A percentile compares a stretch with the other conserved stretches of the same genome.
phyloP scores from a whole-genome alignment of 2,113 vertebrate genomes.

The Ctenodactylus gundi region DNA sequence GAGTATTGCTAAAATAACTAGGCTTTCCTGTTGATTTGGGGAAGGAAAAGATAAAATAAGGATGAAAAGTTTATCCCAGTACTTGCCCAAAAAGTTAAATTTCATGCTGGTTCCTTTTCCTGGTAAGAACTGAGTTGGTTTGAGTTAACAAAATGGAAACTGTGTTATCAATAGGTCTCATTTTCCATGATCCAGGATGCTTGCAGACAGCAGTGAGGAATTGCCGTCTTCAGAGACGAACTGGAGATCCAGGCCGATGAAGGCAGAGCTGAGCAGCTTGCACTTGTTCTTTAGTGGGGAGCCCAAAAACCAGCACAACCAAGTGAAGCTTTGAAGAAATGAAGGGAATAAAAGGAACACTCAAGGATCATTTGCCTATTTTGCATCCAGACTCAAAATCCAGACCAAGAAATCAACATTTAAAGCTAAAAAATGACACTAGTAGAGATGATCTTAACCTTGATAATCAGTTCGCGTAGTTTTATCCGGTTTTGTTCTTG shows the following conservation, averaged over 20 bases:
- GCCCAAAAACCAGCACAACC: not conserved
- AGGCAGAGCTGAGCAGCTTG: not conserved
- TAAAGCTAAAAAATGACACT: not conserved
- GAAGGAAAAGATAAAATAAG: not conserved
- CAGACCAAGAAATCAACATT: not conserved
- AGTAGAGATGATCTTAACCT: not conserved
- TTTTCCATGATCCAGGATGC: not conserved
- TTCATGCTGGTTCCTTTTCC: not conserved
- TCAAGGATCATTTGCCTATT: not conserved
- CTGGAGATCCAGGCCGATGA: not conserved
- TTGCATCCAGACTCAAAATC: not conserved
- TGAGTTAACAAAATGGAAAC: conserved; percentile 8
- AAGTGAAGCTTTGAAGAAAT: not conserved
- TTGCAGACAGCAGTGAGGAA: not conserved
- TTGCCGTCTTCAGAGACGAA: not conserved
- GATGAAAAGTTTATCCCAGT: not conserved
- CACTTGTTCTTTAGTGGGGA: not conserved
- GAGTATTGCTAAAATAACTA: not conserved
- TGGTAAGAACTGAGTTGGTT: not conserved
- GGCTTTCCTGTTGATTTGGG: not conserved
- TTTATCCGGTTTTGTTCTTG: not conserved
- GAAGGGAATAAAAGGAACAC: not conserved
- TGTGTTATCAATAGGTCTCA: not conserved
- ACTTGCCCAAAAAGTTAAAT: not conserved
- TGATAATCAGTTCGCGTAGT: not conserved